Base-by-base conservation (phyloP, 2,888 invertebrate genomes). In the Ectemnius lituratus region DNA sequence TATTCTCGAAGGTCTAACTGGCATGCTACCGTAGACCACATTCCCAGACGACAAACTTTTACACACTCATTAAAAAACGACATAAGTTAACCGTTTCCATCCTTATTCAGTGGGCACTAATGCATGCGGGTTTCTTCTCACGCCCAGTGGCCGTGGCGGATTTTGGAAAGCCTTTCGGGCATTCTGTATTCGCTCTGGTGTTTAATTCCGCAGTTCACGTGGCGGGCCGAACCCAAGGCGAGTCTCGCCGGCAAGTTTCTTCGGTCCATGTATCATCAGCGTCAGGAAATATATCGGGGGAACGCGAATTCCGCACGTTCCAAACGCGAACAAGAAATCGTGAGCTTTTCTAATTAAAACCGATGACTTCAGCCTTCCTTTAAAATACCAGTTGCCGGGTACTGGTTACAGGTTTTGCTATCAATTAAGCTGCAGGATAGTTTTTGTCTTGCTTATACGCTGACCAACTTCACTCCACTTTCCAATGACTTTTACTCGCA, bases 201-300 rank as follows among this genome's bases (percentile, higher is more conserved):
- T 70, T 75, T 76, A 76, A 76, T 76, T 76, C 67, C 62, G 58
- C 64, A 62, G 64, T 62, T 61, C 45, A 67, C 64, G 62, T 61
- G 67, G 75, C 75, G 68, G 11, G 37, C 8, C 37, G 37, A 37
- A 37, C 37, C 37, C 37, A 37, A 37, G 37, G 1, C 37, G 37
- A 37, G 37, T 6, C 37, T 76, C 73, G 73, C 59, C 67, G 68
- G 76, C 76, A 76, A 75, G 63, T 67, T 46, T 65, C 71, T 62
- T 60, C 66, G 68, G 70, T 68, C 67, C 73, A 68, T 67, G 60
- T 62, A 67, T 56, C 75, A 67, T 67, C 57, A 62, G 37, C 56
- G 61, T 59, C 46, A 60, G 46, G 73, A 63, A 52, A 61, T 23
- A 65, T 45, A 56, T 14, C 11, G 20, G 46, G 20, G 18, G 65